Evolutionary conservation across 2,797 vertebrate genomes (phyloP), one percentile per base, ranked within the genome.

Genomic region (Eulemur mongoz): DNA sequence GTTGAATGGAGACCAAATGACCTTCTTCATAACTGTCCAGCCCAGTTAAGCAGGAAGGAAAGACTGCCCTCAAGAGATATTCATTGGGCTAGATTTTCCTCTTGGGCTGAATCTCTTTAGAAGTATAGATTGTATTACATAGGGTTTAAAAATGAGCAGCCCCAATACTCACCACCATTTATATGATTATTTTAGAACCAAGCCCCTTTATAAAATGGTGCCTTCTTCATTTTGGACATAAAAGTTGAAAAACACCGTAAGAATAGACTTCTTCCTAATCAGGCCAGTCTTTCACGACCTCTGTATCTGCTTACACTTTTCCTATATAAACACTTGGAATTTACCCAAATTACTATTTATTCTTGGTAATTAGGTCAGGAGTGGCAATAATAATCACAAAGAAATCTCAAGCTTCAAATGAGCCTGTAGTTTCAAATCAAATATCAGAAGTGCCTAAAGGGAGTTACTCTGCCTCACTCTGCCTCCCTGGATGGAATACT

Each of bases 301-400:
- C 92, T 97, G 20, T 92, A 50, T 97, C 89, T 86, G 50, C 78
- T 96, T 96, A 72, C 23, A 72, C 83, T 95, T 94, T 90, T 87
- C 22, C 92, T 87, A 81, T 81, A 82, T 75, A 93, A 97, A 96
- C 84, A 92, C 48, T 95, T 97, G 84, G 40, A 98, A 96, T 94
- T 93, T 92, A 32, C 50, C 87, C 96, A 97, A 90, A 91, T 92
- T 93, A 97, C 95, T 92, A 95, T 89, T 97, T 97, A 82, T 96
- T 95, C 76, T 92, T 92, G 73, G 78, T 94, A 95, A 97, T 67
- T 96, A 78, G 61, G 87, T 96, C 94, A 91, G 13, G 4, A 85
- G 76, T 93, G 63, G 57, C 63, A 94, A 95, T 61, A 97, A 97
- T 96, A 96, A 97, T 83, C 84, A 91, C 90, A 86, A 96, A 91